Conservation (phyloP, 2,113 vertebrate genomes). For the Hippocampus barbouri region DNA sequence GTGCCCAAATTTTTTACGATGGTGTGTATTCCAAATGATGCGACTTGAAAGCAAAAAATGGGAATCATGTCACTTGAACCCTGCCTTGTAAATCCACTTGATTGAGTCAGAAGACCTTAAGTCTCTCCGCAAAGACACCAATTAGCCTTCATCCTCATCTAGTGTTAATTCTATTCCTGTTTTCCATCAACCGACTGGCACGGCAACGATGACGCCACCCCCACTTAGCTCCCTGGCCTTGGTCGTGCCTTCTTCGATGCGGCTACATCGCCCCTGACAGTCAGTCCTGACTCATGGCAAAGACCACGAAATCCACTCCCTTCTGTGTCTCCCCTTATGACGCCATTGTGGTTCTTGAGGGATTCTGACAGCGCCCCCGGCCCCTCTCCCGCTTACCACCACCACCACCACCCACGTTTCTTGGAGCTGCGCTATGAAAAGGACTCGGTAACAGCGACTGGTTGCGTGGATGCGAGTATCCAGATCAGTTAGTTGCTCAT, state of each 20-base stretch:
- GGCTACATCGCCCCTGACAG: conserved; percentile 24
- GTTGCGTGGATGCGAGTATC: conserved; percentile 16
- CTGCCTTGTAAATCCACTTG: not conserved
- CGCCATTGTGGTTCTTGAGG: conserved; percentile 44
- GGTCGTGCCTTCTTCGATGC: conserved; percentile 11
- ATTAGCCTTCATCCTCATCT: not conserved
- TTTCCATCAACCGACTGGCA: conserved; percentile 29
- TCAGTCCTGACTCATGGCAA: conserved; percentile 34
- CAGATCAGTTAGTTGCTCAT: conserved; percentile 44
- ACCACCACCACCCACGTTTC: conserved; percentile 10
- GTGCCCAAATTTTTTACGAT: not conserved
- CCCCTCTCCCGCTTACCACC: too few relatives aligned
- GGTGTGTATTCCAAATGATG: not conserved
- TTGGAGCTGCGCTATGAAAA: conserved; percentile 30
- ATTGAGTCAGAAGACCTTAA: not conserved
- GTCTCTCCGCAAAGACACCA: not conserved
- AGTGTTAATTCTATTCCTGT: conserved; percentile 12
- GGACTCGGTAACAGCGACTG: conserved; percentile 21
- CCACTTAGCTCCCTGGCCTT: conserved; percentile 21
- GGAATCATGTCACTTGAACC: not conserved
- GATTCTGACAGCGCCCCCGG: conserved; percentile 31
- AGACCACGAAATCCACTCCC: conserved; percentile 25
- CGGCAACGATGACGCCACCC: conserved; percentile 7
- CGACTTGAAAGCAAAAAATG: too few relatives aligned
- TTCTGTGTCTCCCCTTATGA: conserved; percentile 33